Evolutionary conservation across 2,797 vertebrate genomes (phyloP), one percentile per base, ranked within the genome.

Genomic region (Vultur gryphus): DNA sequence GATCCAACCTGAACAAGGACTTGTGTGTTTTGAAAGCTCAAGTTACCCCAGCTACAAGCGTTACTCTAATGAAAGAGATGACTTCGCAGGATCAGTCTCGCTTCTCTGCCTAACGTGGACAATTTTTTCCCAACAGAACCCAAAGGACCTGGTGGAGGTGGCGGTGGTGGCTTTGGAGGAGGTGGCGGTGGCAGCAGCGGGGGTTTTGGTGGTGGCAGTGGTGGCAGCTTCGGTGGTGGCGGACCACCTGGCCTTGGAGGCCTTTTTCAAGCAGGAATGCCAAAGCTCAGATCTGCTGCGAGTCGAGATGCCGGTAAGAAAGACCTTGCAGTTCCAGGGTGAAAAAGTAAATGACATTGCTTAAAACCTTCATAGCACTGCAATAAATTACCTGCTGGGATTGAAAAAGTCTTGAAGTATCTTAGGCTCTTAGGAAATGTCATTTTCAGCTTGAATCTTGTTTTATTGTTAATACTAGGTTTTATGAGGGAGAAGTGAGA

Each of bases 191-290:
- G 98, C 2, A 96, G 98, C 0, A 10, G 95, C 0, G 97, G 97
- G 4, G 13, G 90, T 2, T 92, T 98, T 0, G 98, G 98, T 0
- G 96, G 97, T 0, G 79, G 98, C 0, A 35, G 98, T 1, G 49
- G 97, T 2, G 97, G 98, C 0, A 96, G 98, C 82, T 98, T 98
- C 2, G 89, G 99, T 14, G 98, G 98, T 1, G 97, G 99, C 4
- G 96, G 98, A 59, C 89, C 98, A 41, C 97, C 97, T 48, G 98
- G 99, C 66, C 98, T 99, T 88, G 99, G 99, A 92, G 99, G 99
- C 76, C 97, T 99, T 51, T 99, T 99, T 97, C 99, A 99, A 79
- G 99, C 99, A 46, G 99, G 99, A 80, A 99, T 99, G 98, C 99
- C 99, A 26, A 99, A 99, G 97, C 98, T 99, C 84, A 98, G 99